These are phyloP conservation scores for Coregonus ussuriensis DNA, from an alignment of 2,797 vertebrate species.

Conservation along the genomic window DNA sequence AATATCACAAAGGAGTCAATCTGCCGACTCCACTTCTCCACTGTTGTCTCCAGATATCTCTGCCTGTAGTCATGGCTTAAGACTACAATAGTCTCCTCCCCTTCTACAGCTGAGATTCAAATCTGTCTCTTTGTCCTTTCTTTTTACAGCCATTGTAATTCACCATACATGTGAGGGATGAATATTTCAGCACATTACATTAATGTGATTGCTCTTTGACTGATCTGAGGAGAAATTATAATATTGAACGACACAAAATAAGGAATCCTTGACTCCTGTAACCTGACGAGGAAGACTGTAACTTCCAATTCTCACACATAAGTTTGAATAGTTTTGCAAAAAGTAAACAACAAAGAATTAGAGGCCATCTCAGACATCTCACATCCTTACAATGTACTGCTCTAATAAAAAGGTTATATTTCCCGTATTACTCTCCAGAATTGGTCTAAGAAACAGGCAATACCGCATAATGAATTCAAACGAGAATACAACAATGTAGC, in stretches of 20 bases:
- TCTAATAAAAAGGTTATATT: background rate
- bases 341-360: background rate
- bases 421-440: background rate
- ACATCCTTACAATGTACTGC: background rate
- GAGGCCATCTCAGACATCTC: background rate
- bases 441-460: background rate
- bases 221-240: background rate
- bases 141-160: conserved; percentile 43
- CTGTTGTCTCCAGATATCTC: conserved; percentile 46
- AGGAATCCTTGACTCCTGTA: background rate
- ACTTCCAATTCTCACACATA: background rate
- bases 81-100: conserved; percentile 14
- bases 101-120: conserved; percentile 9
- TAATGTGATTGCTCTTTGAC: conserved; percentile 17
- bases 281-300: background rate
- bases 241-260: conserved; percentile 15
- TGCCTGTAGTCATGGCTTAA: conserved; percentile 20
- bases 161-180: conserved; percentile 26
- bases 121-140: conserved; percentile 1
- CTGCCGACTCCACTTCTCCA: conserved; percentile 43
- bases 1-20: conserved; percentile 56
- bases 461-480: background rate
- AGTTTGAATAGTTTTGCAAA: background rate
- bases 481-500: background rate
- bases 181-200: conserved; percentile 35